These are phyloP conservation scores for Catharus fuscescens DNA, from an alignment of 2,113 vertebrate species.

Conservation along the genomic window DNA sequence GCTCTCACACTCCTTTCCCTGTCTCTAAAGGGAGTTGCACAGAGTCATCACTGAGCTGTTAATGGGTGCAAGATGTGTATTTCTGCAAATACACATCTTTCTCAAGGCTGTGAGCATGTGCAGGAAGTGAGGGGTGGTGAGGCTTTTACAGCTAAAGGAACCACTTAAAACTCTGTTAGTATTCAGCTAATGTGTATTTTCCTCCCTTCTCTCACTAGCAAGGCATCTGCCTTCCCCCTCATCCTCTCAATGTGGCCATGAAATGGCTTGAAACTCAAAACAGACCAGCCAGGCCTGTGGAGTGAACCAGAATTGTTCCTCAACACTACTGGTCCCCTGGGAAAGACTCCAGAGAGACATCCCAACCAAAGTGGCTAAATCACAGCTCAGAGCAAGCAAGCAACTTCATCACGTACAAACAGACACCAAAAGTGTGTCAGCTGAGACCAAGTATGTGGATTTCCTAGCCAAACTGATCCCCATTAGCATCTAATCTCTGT, in stretches of 20 bases:
- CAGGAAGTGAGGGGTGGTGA: constrained; percentile 5
- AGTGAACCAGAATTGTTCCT: neutral
- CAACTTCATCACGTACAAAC: neutral
- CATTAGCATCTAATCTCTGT: rapidly evolving
- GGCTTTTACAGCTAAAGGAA: constrained; percentile 21
- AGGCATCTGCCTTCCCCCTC: neutral
- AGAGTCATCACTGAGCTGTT: neutral
- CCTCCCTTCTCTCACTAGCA: neutral
- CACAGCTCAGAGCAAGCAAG: neutral
- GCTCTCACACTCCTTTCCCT: constrained; percentile 13
- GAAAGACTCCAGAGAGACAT: neutral
- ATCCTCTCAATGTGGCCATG: neutral
- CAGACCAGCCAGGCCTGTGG: neutral
- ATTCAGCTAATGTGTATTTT: neutral
- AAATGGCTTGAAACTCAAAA: neutral
- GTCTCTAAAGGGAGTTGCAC: neutral
- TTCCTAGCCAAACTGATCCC: neutral
- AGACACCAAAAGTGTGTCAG: neutral
- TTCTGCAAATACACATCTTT: neutral
- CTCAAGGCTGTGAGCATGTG: neutral
- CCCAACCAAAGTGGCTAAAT: neutral
- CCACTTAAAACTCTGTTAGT: neutral
- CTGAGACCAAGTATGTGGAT: neutral
- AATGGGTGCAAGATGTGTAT: constrained; percentile 46
- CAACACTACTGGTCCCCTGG: neutral